These are phyloP conservation scores for Tenthredo notha DNA, from an alignment of 2,888 invertebrate species.

Conservation along the genomic window DNA sequence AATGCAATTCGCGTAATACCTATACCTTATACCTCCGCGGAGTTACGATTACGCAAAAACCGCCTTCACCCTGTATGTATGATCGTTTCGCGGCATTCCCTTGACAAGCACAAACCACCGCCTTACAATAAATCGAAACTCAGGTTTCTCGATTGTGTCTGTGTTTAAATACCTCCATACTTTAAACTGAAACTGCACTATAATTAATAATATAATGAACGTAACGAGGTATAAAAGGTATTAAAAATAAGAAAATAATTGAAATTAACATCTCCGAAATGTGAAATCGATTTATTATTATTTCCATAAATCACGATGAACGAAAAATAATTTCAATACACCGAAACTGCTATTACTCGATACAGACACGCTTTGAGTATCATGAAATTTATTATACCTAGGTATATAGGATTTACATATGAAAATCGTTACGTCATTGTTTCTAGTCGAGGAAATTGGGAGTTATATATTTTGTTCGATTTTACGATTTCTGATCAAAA, in stretches of 20 bases:
- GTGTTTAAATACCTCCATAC: background rate
- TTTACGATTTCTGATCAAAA: background rate
- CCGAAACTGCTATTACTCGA: background rate
- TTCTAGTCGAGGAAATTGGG: background rate
- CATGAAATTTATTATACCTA: background rate
- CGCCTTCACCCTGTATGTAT: conserved; percentile 22
- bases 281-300: background rate
- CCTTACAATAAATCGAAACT: background rate
- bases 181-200: background rate
- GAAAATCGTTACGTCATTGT: background rate
- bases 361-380: background rate
- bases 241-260: conserved; percentile 19
- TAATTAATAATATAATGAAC: conserved; percentile 6
- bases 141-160: background rate
- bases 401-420: background rate
- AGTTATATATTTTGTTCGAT: background rate
- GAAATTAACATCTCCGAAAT: conserved; percentile 22
- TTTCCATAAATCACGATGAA: conserved; percentile 19
- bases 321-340: background rate
- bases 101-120: background rate
- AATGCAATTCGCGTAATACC: conserved; percentile 31
- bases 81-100: conserved; percentile 33
- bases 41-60: conserved; percentile 2
- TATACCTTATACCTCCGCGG: background rate
- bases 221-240: background rate